Conservation (phyloP, 2,113 vertebrate genomes). For the Coptodon bakossiorum region DNA sequence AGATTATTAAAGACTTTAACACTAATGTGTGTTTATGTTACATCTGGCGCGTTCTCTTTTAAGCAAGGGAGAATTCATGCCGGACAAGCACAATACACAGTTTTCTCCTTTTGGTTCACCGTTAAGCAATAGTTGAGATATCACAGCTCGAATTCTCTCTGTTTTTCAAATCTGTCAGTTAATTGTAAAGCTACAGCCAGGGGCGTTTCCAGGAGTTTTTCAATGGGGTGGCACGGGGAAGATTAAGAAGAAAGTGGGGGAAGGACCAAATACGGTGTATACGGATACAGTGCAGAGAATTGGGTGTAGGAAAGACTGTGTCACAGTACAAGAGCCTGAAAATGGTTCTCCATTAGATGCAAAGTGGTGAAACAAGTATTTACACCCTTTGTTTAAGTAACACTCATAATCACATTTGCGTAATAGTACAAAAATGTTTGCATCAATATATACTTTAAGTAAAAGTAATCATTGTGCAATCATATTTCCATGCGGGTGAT, state of each 20-base stretch:
- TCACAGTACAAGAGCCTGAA: not conserved
- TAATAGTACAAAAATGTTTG: not conserved
- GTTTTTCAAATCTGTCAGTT: not conserved
- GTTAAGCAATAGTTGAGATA: not conserved
- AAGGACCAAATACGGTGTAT: not conserved
- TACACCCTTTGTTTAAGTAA: not conserved
- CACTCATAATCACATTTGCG: not conserved
- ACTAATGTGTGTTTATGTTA: not conserved
- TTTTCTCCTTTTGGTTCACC: not conserved
- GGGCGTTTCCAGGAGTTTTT: not conserved
- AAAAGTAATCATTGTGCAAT: not conserved
- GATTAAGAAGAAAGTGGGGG: not conserved
- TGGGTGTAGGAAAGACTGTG: not conserved
- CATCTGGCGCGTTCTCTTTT: not conserved
- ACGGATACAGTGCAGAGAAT: not conserved
- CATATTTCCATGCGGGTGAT: not conserved
- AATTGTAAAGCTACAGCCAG: not conserved
- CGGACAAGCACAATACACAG: not conserved
- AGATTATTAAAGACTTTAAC: conserved; percentile 17
- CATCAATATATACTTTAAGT: not conserved
- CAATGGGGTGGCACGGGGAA: not conserved
- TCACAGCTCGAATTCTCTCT: not conserved
- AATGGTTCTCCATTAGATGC: not conserved
- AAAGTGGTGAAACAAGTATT: not conserved
- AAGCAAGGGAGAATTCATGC: not conserved